These are phyloP conservation scores for Bos javanicus DNA, from an alignment of 2,113 vertebrate genomes.

Conservation along the genomic window DNA sequence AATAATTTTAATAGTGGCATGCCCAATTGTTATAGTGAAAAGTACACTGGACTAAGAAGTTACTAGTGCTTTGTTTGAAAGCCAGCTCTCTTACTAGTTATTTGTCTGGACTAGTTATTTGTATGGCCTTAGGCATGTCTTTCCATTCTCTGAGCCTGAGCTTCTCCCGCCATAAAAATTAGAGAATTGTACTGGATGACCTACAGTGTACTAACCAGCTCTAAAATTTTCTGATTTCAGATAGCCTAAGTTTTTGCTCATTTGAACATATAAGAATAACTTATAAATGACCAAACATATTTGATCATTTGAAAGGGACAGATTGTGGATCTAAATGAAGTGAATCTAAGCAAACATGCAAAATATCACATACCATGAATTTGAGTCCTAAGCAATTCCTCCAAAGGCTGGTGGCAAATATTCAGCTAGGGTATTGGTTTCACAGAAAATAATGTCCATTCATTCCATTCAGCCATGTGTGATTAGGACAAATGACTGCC, in stretches of 20 bases:
- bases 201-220: background rate
- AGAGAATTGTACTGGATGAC: background rate
- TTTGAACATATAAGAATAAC: background rate
- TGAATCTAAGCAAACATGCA: background rate
- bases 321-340: background rate
- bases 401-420: background rate
- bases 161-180: background rate
- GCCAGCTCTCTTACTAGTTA: background rate
- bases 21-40: background rate
- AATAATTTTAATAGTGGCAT: background rate
- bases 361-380: background rate
- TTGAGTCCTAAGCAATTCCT: background rate
- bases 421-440: background rate
- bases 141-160: background rate
- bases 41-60: background rate
- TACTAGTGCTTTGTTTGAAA: background rate
- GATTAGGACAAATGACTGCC: background rate
- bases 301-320: constrained; percentile 4
- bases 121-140: background rate
- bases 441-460: background rate
- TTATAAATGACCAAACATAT: background rate
- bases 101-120: background rate
- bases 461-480: background rate
- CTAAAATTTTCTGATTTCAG: background rate
- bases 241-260: background rate